Percentiles rank a stretch among this genome's conserved stretches.
These are phyloP conservation scores for Hetaerina titia DNA, from an alignment of 2,888 invertebrate genomes.

Conservation along the genomic window DNA sequence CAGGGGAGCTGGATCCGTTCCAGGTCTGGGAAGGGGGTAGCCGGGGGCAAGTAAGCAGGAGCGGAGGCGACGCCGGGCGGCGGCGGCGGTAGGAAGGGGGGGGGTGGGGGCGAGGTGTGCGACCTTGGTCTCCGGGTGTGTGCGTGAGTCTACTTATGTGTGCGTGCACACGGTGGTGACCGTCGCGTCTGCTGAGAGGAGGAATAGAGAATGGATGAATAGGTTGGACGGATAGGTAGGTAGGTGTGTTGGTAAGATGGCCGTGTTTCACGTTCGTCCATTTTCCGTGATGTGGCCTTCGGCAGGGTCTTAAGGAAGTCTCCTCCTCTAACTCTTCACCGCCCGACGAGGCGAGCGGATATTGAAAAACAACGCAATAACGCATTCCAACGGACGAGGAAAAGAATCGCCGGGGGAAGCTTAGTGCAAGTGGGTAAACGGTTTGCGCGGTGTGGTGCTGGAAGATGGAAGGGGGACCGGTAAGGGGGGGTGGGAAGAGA, in stretches of 20 bases:
- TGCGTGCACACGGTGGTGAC: background rate
- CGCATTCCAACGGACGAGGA: slow-evolving; percentile 32
- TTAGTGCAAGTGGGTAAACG: background rate
- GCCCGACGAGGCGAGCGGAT: slow-evolving; percentile 14
- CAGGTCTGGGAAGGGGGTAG: background rate
- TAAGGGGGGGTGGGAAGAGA: background rate
- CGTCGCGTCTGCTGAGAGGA: background rate
- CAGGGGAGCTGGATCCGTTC: slow-evolving; percentile 44
- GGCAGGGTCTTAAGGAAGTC: slow-evolving; percentile 23
- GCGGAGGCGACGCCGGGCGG: background rate
- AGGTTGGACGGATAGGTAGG: background rate
- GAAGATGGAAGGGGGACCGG: background rate
- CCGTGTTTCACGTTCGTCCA: background rate
- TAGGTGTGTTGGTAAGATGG: background rate
- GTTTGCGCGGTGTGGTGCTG: background rate
- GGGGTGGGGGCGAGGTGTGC: background rate
- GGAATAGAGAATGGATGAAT: background rate
- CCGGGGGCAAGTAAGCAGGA: background rate
- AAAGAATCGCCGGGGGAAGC: slow-evolving; percentile 5
- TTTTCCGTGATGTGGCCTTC: background rate
- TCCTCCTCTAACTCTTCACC: background rate
- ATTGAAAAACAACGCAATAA: slow-evolving; percentile 35
- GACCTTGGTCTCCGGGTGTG: background rate
- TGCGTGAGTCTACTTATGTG: background rate
- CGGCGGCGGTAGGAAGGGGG: background rate